Conservation (phyloP, 2,113 vertebrate genomes). For the Mesembrinibis cayennensis region DNA sequence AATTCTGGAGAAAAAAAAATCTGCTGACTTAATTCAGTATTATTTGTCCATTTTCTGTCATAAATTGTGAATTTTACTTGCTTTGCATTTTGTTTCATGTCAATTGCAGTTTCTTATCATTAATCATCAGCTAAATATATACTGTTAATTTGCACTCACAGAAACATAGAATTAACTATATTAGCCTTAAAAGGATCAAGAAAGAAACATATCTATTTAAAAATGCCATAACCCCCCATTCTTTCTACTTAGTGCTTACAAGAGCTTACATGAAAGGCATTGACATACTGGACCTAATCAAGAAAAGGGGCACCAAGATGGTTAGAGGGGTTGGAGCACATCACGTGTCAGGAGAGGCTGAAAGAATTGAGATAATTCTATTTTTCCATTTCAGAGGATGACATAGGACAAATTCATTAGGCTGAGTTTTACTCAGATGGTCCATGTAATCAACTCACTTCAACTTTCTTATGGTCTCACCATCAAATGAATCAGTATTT, state of each 20-base stretch:
- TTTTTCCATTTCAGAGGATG: neutral
- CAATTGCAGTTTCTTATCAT: neutral
- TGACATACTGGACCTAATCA: neutral
- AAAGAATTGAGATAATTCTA: neutral
- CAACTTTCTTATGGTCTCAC: neutral
- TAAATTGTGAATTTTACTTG: neutral
- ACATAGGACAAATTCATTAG: neutral
- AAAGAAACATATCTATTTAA: neutral
- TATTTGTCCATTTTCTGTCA: neutral
- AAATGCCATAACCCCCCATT: neutral
- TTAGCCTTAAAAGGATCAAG: neutral
- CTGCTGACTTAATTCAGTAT: neutral
- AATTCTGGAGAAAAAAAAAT: neutral
- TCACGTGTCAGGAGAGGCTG: neutral
- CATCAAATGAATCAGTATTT: neutral
- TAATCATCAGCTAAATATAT: neutral
- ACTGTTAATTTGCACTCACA: neutral
- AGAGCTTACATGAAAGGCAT: neutral
- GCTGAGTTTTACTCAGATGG: neutral
- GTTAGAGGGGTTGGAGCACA: neutral
- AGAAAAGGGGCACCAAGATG: neutral
- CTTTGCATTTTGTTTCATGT: neutral
- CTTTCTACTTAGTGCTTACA: neutral
- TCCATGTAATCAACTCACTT: neutral
- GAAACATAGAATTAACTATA: neutral